Evolutionary conservation across 1,140 invertebrate genomes (phyloP), one percentile per base, ranked within the genome.

Genomic region (Stegodyphus mimosarum): DNA sequence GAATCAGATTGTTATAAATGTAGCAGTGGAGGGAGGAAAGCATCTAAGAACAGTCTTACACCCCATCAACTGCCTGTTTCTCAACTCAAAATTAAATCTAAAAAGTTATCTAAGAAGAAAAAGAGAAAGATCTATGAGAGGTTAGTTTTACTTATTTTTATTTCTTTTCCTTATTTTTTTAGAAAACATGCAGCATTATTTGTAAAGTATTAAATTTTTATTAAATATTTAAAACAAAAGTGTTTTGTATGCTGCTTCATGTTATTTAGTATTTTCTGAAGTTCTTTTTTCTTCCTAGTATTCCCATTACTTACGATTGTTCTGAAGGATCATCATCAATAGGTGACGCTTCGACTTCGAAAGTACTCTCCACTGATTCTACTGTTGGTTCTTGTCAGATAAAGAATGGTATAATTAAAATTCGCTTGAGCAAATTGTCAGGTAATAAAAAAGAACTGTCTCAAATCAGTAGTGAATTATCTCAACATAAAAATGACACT

Each of bases 341-440:
- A 9, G 48, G 17, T 18, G n/a, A 50, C 17, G 48, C 17, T 71
- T 52, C 71, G 72, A 69, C 71, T 53, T 11, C 11, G 11, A 63
- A 60, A 49, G 55, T 49, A 7, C 11, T 17, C 33, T 79, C 77
- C 6, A 15, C 67, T 18, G 48, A 81, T 66, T 66, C 80, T 33
- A 73, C 71, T 72, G 51, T 74, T 67, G 81, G 81, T 17, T 70
- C 81, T 48, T 84, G 81, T 18, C 50, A 84, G 49, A 69, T 84
- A 33, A 84, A 69, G 50, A 84, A 84, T 76, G 81, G 81, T n/a
- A 70, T 84, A 55, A 51, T 84, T n/a, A 84, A 84, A 84, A 84
- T 84, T 70, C 81, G 81, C 13, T 63, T 84, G 6, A 84, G 81
- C 48, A 84, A 84, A 63, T 49, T 84, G 15, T 7, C 66, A 50